A percentile compares a stretch with the other conserved stretches of the same genome.
phyloP scores from a whole-genome alignment of 2,797 vertebrate genomes.

The Sebastes trivittatus region DNA sequence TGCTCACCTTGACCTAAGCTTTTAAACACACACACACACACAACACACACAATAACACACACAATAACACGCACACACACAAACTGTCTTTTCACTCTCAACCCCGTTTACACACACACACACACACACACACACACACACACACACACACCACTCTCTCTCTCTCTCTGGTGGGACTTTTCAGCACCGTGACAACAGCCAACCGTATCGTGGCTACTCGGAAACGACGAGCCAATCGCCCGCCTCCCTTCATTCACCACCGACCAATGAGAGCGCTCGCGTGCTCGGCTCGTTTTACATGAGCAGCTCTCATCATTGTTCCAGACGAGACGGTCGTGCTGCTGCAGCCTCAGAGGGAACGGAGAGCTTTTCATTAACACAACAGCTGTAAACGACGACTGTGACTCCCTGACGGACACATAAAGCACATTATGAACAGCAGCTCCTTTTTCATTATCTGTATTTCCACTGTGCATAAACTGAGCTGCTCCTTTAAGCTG shows the following conservation, averaged over 20 bases:
- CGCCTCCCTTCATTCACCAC: conserved; percentile 11
- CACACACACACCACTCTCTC: neutral
- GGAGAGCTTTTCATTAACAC: conserved; percentile 44
- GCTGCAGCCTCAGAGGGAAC: conserved; percentile 33
- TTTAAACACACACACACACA: neutral
- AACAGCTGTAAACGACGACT: conserved; percentile 5
- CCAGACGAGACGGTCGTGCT: conserved; percentile 36
- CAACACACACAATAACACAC: neutral
- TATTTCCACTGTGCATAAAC: neutral
- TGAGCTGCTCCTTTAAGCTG: neutral
- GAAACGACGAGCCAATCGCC: conserved; percentile 46
- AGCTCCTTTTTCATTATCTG: neutral
- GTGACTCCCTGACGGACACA: conserved; percentile 9
- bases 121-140: conserved; percentile 13
- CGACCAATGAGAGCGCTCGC: conserved; percentile 50
- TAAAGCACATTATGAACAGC: neutral
- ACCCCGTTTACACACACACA: neutral
- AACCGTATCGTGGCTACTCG: conserved; percentile 20
- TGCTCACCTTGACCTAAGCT: conserved; percentile 46
- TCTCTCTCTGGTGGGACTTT: conserved; percentile 34
- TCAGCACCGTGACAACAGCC: conserved; percentile 68
- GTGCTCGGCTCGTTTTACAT: conserved; percentile 27
- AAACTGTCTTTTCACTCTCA: neutral
- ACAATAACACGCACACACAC: neutral
- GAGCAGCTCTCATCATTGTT: conserved; percentile 58